Evolutionary conservation across 2,888 invertebrate species (phyloP), one percentile per base, ranked within the genome.

Genomic region (Aphidius colemani): DNA sequence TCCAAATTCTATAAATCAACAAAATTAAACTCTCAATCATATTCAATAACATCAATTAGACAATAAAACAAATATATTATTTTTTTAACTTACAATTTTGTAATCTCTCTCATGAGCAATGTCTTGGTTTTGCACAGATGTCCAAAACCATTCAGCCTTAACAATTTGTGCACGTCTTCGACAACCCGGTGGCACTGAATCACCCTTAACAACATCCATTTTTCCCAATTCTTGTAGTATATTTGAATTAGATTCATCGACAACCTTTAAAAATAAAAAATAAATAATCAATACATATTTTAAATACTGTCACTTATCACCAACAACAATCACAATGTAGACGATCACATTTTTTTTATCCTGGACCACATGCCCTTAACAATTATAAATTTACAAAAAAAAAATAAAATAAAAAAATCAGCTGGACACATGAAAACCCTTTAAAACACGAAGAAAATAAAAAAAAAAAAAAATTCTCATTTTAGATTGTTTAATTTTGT

Each of bases 81-180:
- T 40, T 18, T 7, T 48, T 44, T 11, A 59, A 86, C 89, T 89
- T 85, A 92, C 93, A 83, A 93, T 91, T 83, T 92, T 86, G 84
- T 96, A 96, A 72, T 96, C 91, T 78, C 90, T 89, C 82, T 97
- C 98, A 77, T 93, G 92, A 67, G 95, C 94, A 75, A 94, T 92
- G 70, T 93, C 93, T 76, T 96, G 95, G 85, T 97, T 95, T 84
- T 97, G 97, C 67, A 98, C 94, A 56, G 96, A 96, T 48, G 94
- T 94, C 98, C 98, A 98, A 84, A 98, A 98, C 98, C 98, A 98
- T 85, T 97, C 95, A 7, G 93, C 93, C 83, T 93, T 94, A 61
- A 95, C 91, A 69, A 95, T 86, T 79, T 90, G 90, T 41, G 91
- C 90, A 73, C 88, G 87, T 11, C 30, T 30, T 30, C 30, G 30